These are phyloP conservation scores for Resseliella maxima DNA, from an alignment of 2,888 invertebrate species.

Conservation along the genomic window DNA sequence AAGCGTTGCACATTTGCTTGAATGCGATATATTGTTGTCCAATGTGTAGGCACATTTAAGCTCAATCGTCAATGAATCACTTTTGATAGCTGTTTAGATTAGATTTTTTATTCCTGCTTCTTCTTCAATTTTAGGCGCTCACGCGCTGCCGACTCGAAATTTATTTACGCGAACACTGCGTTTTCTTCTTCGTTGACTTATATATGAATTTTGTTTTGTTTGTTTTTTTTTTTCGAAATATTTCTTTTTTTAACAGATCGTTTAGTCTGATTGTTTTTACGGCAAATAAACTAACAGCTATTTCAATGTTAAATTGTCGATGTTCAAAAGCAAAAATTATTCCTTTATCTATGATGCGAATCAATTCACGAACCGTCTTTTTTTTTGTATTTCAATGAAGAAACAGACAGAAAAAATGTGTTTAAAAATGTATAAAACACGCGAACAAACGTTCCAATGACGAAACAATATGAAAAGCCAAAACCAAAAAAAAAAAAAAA, in stretches of 20 bases:
- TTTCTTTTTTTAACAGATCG: neutral
- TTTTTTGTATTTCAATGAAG: neutral
- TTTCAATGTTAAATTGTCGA: constrained; percentile 1
- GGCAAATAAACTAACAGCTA: neutral
- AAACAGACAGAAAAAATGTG: neutral
- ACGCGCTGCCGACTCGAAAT: neutral
- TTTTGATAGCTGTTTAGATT: constrained; percentile 18
- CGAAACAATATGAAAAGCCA: no score
- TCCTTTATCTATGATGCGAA: constrained; percentile 21
- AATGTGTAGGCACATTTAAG: neutral
- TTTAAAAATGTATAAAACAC: neutral
- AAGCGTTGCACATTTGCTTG: neutral
- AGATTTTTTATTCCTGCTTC: neutral
- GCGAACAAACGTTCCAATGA: constrained; percentile 17
- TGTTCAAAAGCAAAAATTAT: neutral
- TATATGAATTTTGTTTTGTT: neutral
- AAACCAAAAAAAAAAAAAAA: no score
- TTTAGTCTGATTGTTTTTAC: neutral
- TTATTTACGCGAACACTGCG: neutral
- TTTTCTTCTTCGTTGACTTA: neutral
- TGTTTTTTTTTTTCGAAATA: neutral
- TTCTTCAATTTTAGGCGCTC: neutral
- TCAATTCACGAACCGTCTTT: neutral
- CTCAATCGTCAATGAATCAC: neutral
- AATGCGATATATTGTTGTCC: neutral